Evolutionary conservation across 2,797 vertebrate genomes (phyloP).

Genomic region (Microhierax caerulescens): DNA sequence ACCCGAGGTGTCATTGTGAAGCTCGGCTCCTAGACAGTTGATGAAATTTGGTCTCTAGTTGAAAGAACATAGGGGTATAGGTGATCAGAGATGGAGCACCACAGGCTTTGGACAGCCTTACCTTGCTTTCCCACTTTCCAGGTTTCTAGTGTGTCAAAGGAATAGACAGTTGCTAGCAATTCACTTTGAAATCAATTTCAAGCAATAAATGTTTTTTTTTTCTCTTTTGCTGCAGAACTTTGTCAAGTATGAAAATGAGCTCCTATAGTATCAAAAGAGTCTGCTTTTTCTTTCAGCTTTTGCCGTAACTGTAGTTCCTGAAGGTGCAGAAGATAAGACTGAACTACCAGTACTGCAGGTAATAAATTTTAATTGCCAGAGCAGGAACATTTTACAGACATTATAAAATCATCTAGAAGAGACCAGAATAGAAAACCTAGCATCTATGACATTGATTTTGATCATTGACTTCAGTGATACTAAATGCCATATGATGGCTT

Average conservation of each 20-base stretch:
- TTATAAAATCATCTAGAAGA: background rate
- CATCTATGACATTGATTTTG: background rate
- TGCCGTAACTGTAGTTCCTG: conserved; percentile 45
- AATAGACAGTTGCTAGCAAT: background rate
- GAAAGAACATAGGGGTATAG: background rate
- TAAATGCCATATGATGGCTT: background rate
- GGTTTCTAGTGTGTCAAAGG: background rate
- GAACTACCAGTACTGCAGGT: conserved; percentile 65
- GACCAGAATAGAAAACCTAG: background rate
- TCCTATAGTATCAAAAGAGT: conserved; percentile 17
- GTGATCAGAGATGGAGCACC: background rate
- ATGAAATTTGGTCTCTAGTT: background rate
- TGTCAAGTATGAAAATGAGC: conserved; percentile 10
- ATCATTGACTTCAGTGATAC: background rate
- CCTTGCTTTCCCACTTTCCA: background rate
- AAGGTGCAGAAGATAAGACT: conserved; percentile 59
- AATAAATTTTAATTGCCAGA: conserved; percentile 39
- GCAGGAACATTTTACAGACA: background rate
- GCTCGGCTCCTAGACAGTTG: background rate
- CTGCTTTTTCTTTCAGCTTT: conserved; percentile 63
- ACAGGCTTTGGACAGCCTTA: background rate
- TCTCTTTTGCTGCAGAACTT: background rate
- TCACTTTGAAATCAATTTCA: background rate
- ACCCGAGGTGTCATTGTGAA: background rate
- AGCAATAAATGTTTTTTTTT: background rate